These are phyloP conservation scores for Oreochromis tanganicae DNA, from an alignment of 2,113 vertebrate species.

Conservation along the genomic window DNA sequence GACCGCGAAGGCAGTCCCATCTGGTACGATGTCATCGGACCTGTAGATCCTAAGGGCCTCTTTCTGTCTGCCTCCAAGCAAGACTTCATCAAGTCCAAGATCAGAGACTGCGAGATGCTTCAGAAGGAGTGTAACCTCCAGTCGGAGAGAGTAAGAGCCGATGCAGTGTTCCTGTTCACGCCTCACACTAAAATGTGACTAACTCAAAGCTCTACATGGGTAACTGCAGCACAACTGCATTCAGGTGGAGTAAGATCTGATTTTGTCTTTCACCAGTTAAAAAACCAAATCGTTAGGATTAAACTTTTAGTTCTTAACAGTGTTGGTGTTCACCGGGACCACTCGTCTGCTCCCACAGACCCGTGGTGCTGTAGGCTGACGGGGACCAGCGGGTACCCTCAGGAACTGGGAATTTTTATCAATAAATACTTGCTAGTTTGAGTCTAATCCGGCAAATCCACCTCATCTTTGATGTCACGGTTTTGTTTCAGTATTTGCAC, in stretches of 20 bases:
- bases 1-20: slow-evolving; percentile 86
- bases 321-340: background rate
- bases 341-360: background rate
- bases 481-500: background rate
- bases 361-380: background rate
- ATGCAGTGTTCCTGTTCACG: background rate
- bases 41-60: slow-evolving; percentile 88
- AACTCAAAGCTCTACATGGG: background rate
- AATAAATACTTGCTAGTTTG: fast-evolving
- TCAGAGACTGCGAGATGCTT: slow-evolving; percentile 87
- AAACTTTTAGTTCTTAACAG: background rate
- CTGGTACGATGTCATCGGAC: slow-evolving; percentile 90
- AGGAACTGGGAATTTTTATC: fast-evolving
- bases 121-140: slow-evolving; percentile 76
- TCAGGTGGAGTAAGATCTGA: fast-evolving
- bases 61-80: slow-evolving; percentile 92
- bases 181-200: background rate
- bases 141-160: slow-evolving; percentile 69
- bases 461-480: background rate
- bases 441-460: fast-evolving
- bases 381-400: background rate
- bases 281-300: background rate
- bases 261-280: background rate
- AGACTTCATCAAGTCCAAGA: slow-evolving; percentile 92
- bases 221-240: background rate